Conservation (phyloP, 2,113 vertebrate genomes). For the Dipodomys stephensi region DNA sequence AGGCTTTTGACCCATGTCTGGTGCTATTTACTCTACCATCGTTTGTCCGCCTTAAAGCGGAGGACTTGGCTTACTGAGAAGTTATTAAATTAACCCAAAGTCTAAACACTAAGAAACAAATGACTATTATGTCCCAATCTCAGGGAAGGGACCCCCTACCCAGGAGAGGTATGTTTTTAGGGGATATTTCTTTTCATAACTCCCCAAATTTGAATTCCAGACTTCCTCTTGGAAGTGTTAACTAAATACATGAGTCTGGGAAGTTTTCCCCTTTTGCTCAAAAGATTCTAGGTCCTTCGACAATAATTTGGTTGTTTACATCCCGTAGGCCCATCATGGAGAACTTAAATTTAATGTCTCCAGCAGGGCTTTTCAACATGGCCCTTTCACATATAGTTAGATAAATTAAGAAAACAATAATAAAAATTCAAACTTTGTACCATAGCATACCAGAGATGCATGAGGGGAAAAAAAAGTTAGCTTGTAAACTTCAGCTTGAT, state of each 20-base stretch:
- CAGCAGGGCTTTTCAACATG: not conserved
- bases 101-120: constrained; percentile 51
- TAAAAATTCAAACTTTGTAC: not conserved
- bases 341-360: constrained; percentile 53
- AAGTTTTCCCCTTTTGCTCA: constrained; percentile 11
- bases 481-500: constrained; percentile 49
- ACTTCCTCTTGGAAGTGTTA: constrained; percentile 44
- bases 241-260: constrained; percentile 37
- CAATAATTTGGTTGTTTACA: constrained; percentile 45
- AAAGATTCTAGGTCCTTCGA: constrained; percentile 20
- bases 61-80: constrained; percentile 49
- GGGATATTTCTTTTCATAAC: constrained; percentile 14
- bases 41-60: constrained; percentile 19
- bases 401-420: not conserved
- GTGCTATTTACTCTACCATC: constrained; percentile 34
- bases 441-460: not conserved
- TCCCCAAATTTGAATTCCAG: constrained; percentile 48
- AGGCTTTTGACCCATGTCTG: constrained; percentile 40
- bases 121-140: constrained; percentile 14
- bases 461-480: constrained; percentile 57
- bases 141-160: not conserved
- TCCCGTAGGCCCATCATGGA: not conserved
- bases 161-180: not conserved
- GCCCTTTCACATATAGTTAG: constrained; percentile 45
- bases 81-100: constrained; percentile 48